Evolutionary conservation across 2,797 vertebrate species (phyloP).

Genomic region (Chaetodon trifasciatus): DNA sequence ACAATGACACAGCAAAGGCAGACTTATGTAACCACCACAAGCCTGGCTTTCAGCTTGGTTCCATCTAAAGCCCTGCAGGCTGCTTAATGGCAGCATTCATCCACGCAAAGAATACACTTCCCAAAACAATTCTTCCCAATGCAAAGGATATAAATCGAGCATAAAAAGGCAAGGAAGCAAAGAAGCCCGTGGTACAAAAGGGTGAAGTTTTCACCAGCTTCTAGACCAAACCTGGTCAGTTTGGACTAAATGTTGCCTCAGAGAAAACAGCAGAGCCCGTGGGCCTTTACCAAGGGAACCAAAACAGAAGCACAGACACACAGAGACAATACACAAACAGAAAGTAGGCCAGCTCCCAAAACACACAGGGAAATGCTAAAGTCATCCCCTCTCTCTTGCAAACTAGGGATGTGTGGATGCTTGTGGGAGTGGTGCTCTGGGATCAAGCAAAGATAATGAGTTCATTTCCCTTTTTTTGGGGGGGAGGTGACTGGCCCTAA

Average conservation of each 20-base stretch:
- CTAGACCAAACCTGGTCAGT: constrained; percentile 8
- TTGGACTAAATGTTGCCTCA: constrained; percentile 22
- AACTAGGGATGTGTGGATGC: not conserved
- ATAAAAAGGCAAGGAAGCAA: constrained; percentile 27
- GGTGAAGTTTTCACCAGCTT: constrained; percentile 1
- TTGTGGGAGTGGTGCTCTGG: constrained; percentile 11
- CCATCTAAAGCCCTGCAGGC: constrained; percentile 56
- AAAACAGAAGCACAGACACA: constrained; percentile 40
- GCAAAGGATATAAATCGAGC: constrained; percentile 41
- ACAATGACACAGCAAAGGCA: constrained; percentile 68
- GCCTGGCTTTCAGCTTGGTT: constrained; percentile 64
- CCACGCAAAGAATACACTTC: constrained; percentile 50
- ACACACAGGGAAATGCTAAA: constrained; percentile 48
- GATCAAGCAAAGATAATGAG: not conserved
- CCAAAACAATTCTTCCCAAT: not conserved
- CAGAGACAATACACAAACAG: constrained; percentile 64
- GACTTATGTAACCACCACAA: constrained; percentile 77
- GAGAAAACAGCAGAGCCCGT: constrained; percentile 26
- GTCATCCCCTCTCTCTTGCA: constrained; percentile 24
- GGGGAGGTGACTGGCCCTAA: not conserved
- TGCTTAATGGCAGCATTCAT: constrained; percentile 72
- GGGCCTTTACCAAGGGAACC: constrained; percentile 35
- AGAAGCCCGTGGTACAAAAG: constrained; percentile 29
- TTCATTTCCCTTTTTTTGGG: constrained; percentile 9
- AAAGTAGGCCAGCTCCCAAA: constrained; percentile 67